These are phyloP conservation scores for Acronicta leporina DNA, from an alignment of 2,888 invertebrate species.

Conservation along the genomic window DNA sequence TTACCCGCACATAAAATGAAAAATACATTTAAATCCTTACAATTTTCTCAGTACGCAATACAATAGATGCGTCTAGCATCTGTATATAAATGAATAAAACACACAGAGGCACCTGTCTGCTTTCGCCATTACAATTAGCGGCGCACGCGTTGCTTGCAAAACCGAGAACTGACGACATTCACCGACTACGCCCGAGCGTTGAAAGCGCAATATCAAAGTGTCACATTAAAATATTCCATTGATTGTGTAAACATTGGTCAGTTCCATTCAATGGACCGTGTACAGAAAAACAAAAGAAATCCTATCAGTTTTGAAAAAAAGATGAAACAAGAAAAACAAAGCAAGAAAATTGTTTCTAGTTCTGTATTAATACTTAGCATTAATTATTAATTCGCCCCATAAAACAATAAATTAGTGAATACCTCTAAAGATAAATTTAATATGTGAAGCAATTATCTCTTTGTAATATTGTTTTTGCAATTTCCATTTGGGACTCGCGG, in stretches of 20 bases:
- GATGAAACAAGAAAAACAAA: too few relatives aligned
- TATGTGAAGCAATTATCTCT: too few relatives aligned
- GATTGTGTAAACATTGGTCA: constrained; percentile 42
- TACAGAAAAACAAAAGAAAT: too few relatives aligned
- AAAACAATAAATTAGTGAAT: too few relatives aligned
- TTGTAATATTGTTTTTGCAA: too few relatives aligned
- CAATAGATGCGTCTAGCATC: constrained; percentile 33
- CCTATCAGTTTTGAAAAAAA: too few relatives aligned
- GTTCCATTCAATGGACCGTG: too few relatives aligned
- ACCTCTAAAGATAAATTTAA: too few relatives aligned
- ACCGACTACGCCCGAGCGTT: constrained; percentile 43
- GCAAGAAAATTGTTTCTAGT: too few relatives aligned
- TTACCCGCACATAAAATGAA: not conserved
- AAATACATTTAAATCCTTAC: constrained; percentile 13
- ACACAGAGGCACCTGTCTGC: constrained; percentile 65
- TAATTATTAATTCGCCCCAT: too few relatives aligned
- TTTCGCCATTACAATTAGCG: constrained; percentile 71
- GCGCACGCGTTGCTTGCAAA: constrained; percentile 68
- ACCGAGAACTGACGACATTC: constrained; percentile 58
- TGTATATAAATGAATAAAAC: constrained; percentile 60
- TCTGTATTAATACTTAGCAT: too few relatives aligned
- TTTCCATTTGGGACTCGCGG: too few relatives aligned
- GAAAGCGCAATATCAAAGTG: constrained; percentile 51
- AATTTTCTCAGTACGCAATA: constrained; percentile 6
- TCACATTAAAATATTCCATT: constrained; percentile 50